Conservation (phyloP, 2,797 vertebrate species). For the Poeciliopsis presidionis region DNA sequence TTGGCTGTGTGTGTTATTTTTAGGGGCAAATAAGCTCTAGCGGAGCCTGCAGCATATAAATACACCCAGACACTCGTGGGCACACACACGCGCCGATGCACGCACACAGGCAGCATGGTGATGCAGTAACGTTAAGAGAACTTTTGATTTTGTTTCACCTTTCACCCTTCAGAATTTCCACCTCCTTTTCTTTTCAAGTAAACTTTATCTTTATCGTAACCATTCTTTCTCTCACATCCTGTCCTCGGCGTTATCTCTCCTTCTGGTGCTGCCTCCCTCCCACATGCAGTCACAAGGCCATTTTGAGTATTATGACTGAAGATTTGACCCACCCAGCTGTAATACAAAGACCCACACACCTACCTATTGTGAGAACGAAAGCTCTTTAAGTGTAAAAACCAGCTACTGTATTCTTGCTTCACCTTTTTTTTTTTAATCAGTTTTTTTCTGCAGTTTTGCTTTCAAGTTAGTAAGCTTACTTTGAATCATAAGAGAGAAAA, state of each 20-base stretch:
- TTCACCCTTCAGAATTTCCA: neutral
- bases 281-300: conserved; percentile 27
- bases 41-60: conserved; percentile 78
- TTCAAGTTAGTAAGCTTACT: neutral
- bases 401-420: neutral
- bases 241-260: conserved; percentile 25
- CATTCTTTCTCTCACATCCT: conserved; percentile 15
- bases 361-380: neutral
- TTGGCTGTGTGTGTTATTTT: conserved; percentile 78
- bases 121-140: conserved; percentile 44
- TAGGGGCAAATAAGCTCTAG: conserved; percentile 75
- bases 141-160: conserved; percentile 28
- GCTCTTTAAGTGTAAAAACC: neutral
- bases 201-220: neutral
- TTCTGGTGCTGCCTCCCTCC: conserved; percentile 16
- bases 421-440: neutral
- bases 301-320: conserved; percentile 37
- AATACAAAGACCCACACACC: conserved; percentile 25
- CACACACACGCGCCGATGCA: conserved; percentile 13
- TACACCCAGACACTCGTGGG: conserved; percentile 57
- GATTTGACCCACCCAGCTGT: conserved; percentile 22
- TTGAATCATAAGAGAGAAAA: neutral
- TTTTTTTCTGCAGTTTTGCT: no score
- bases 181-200: neutral
- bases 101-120: conserved; percentile 23